phyloP scores from a whole-genome alignment of 1,140 invertebrate genomes.

The Calephelis virginiensis region DNA sequence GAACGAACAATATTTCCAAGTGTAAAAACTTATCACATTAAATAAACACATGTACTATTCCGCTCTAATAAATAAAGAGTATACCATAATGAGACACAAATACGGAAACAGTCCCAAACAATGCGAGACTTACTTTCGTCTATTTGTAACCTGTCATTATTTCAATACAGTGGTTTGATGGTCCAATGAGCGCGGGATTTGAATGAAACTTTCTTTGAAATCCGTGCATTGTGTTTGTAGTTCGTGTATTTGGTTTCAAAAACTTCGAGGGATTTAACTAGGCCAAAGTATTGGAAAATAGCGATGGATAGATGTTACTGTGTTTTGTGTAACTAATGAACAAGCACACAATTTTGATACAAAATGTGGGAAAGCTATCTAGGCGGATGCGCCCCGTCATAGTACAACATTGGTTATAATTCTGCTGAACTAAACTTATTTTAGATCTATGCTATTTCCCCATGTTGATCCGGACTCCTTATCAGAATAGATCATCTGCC shows the following conservation, averaged over 20 bases:
- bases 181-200: constrained; percentile 48
- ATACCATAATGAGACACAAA: constrained; percentile 31
- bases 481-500: too few relatives aligned
- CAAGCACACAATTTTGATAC: too few relatives aligned
- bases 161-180: constrained; percentile 55
- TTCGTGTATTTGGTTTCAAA: not conserved
- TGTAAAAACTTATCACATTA: not conserved
- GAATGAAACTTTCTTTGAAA: constrained; percentile 48
- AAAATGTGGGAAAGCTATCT: too few relatives aligned
- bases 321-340: too few relatives aligned
- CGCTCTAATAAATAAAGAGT: constrained; percentile 31
- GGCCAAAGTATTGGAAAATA: not conserved
- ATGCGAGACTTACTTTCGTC: constrained; percentile 57
- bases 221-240: constrained; percentile 34
- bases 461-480: too few relatives aligned
- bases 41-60: constrained; percentile 16
- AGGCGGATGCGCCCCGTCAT: too few relatives aligned
- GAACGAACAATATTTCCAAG: not conserved
- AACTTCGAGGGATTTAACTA: not conserved
- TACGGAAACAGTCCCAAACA: constrained; percentile 40
- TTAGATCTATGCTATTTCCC: too few relatives aligned
- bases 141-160: constrained; percentile 66
- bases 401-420: too few relatives aligned
- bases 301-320: too few relatives aligned
- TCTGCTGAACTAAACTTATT: too few relatives aligned